Percentiles rank a stretch among this genome's conserved stretches.
Evolutionary conservation across 2,797 vertebrate species (phyloP).

Genomic region (Hemitrygon akajei): DNA sequence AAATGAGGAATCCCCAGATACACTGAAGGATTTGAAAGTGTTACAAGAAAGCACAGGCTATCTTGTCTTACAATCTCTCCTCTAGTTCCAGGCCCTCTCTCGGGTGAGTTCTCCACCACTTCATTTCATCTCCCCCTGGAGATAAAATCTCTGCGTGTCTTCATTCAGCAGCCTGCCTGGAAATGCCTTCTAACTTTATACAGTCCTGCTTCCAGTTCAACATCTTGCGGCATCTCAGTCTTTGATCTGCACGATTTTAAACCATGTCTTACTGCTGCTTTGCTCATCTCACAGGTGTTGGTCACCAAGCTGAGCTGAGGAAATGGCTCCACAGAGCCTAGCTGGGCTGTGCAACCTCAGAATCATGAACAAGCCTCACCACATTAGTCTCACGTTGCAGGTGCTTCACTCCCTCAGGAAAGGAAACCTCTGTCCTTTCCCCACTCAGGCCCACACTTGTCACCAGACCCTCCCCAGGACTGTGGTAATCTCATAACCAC

Average conservation of each 20-base stretch:
- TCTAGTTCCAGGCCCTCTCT: neutral
- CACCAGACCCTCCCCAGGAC: too few relatives aligned
- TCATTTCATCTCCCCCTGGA: neutral
- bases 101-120: neutral
- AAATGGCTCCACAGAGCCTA: neutral
- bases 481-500: too few relatives aligned
- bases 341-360: neutral
- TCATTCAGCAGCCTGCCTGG: neutral
- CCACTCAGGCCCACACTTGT: too few relatives aligned
- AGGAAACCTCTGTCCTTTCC: too few relatives aligned
- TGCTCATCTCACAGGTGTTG: neutral
- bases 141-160: neutral
- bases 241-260: neutral
- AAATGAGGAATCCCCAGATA: neutral
- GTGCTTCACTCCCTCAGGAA: neutral
- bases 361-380: neutral
- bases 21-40: neutral
- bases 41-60: neutral
- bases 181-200: neutral
- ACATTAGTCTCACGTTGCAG: neutral
- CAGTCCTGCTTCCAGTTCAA: neutral
- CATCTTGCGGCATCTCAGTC: neutral
- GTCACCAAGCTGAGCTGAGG: too few relatives aligned
- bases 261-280: neutral
- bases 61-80: neutral